Conservation (phyloP, 2,888 invertebrate genomes). For the Cynaeus angustus region DNA sequence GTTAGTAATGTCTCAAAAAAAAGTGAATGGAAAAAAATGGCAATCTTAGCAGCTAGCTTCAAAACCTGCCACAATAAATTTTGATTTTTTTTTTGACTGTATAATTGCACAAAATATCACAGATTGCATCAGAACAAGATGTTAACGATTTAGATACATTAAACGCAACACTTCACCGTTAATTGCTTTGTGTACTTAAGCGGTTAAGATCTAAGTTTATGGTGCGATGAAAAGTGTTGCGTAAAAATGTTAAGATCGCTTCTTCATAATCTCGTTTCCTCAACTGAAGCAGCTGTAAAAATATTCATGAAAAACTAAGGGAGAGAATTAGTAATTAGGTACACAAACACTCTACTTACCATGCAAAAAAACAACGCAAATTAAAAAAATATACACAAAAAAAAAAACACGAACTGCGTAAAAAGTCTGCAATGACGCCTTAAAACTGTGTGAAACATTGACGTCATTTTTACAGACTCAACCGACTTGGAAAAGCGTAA, state of each 20-base stretch:
- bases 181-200: slow-evolving; percentile 63
- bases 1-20: no score
- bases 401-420: slow-evolving; percentile 34
- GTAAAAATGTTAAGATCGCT: slow-evolving; percentile 65
- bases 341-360: slow-evolving; percentile 65
- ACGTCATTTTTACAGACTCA: slow-evolving; percentile 6
- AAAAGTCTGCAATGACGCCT: slow-evolving; percentile 46
- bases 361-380: slow-evolving; percentile 60
- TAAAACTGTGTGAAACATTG: slow-evolving; percentile 47
- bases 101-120: slow-evolving; percentile 2
- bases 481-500: slow-evolving; percentile 42
- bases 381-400: slow-evolving; percentile 48
- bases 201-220: slow-evolving; percentile 61
- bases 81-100: no score
- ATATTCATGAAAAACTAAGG: slow-evolving; percentile 50
- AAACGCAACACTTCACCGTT: slow-evolving; percentile 52
- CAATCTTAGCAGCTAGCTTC: no score
- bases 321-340: slow-evolving; percentile 40
- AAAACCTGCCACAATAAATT: no score
- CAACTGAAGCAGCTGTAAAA: slow-evolving; percentile 65
- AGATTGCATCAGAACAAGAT: slow-evolving; percentile 5
- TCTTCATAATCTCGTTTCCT: slow-evolving; percentile 64
- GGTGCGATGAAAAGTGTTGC: slow-evolving; percentile 55
- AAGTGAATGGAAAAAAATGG: no score
- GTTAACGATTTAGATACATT: no score